phyloP scores from a whole-genome alignment of 2,113 vertebrate species.

The Tachuris rubrigastra region DNA sequence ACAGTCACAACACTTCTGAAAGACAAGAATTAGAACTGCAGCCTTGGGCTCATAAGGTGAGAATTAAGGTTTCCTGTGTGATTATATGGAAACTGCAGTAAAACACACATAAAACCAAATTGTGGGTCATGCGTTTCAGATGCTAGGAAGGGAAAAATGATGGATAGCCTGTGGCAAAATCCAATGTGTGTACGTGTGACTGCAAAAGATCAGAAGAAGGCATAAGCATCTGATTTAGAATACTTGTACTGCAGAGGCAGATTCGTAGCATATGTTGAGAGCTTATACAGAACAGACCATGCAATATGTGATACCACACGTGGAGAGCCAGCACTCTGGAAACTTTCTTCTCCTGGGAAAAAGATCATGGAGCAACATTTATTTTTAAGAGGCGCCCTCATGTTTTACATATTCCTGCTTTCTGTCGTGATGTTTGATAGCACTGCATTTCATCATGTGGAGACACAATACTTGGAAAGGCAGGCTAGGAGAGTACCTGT shows the following conservation, averaged over 20 bases:
- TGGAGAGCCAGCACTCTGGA: constrained; percentile 17
- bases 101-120: constrained; percentile 21
- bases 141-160: constrained; percentile 35
- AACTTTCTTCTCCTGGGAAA: constrained; percentile 43
- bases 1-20: background rate
- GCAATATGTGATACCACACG: constrained; percentile 38
- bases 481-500: background rate
- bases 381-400: constrained; percentile 38
- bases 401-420: constrained; percentile 16
- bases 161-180: constrained; percentile 47
- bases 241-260: constrained; percentile 7
- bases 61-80: constrained; percentile 39
- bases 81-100: constrained; percentile 52
- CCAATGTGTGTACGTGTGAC: background rate
- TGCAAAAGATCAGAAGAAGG: constrained; percentile 53
- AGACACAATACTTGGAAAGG: background rate
- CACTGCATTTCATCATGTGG: background rate
- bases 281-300: constrained; percentile 44
- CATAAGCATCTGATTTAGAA: constrained; percentile 56
- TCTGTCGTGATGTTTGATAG: constrained; percentile 22
- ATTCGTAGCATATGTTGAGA: constrained; percentile 47
- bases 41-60: constrained; percentile 22
- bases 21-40: background rate
- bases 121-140: background rate
- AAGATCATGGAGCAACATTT: background rate